Conservation (phyloP, 2,797 vertebrate species). For the Erethizon dorsatum region DNA sequence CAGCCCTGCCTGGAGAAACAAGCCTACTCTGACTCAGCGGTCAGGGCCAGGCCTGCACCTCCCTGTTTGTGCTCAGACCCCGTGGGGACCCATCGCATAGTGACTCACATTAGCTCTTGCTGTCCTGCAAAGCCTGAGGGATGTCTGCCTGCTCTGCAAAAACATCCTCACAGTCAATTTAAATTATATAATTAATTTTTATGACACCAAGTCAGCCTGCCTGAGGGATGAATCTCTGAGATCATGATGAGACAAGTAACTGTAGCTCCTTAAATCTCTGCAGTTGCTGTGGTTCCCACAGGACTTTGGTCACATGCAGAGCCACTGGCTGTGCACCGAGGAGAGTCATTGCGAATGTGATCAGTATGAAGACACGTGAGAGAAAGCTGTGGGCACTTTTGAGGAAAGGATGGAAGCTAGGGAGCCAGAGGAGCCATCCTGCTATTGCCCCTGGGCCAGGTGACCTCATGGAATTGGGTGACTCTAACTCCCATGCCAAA, state of each 20-base stretch:
- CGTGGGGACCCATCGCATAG: not conserved
- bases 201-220: not conserved
- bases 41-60: not conserved
- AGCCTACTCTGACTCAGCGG: constrained; percentile 49
- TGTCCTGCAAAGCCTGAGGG: constrained; percentile 42
- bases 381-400: not conserved
- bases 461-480: not conserved
- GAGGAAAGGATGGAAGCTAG: not conserved
- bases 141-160: not conserved
- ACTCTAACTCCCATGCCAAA: not conserved
- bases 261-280: not conserved
- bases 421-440: not conserved
- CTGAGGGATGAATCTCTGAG: constrained; percentile 36
- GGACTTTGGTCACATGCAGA: not conserved
- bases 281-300: not conserved
- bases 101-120: constrained; percentile 58
- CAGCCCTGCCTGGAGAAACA: not conserved
- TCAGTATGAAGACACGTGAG: not conserved
- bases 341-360: rapidly evolving
- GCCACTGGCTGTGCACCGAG: not conserved
- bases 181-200: constrained; percentile 63
- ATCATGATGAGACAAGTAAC: constrained; percentile 51
- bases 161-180: constrained; percentile 63
- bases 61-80: constrained; percentile 51
- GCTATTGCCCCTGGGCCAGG: not conserved